Base-by-base conservation (phyloP, 2,888 invertebrate genomes). In the Dynastes maya region DNA sequence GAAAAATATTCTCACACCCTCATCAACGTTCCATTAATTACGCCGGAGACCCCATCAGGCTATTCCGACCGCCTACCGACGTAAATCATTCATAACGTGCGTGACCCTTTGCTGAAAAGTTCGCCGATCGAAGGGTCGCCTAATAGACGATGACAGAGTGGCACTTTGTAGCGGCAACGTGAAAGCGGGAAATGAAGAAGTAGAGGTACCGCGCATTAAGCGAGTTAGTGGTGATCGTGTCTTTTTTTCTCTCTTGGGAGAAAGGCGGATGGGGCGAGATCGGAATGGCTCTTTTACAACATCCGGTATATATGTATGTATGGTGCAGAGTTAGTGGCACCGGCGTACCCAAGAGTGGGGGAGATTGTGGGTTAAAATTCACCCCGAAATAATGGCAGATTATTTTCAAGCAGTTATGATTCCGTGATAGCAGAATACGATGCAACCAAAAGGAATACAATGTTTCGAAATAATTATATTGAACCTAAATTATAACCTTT, bases 91-190 rank as follows among this genome's bases (percentile, higher is more conserved):
- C 63, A 63, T 32, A 63, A 63, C 63, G 27, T 27, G 63, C 32
- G 63, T 29, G 11, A 63, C 63, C 63, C 63, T 63, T 32, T 29
- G 63, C 32, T 29, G 32, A 63, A 63, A 63, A 32, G 29, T 32
- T 32, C 45, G 45, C 45, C 45, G 11, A 45, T 45, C 45, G 45
- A 45, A 45, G 45, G 45, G 8, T 45, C 45, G 45, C 32, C 63
- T 40, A 65, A 65, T 65, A 65, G 65, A 65, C 40, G 65, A 40
- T 65, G 65, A 65, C 40, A 65, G 65, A 13, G 65, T 8, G 40
- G 65, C 65, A 65, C 65, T 65, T 65, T 40, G 65, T 65, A 65
- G 53, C 53, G 53, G 53, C 53, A 3, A 55, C 53, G 53, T 55
- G 16, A 55, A 55, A n/a, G 53, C 53, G 16, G 53, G 2, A 55